phyloP scores from a whole-genome alignment of 2,888 invertebrate species.

The Nomada hirtipes region DNA sequence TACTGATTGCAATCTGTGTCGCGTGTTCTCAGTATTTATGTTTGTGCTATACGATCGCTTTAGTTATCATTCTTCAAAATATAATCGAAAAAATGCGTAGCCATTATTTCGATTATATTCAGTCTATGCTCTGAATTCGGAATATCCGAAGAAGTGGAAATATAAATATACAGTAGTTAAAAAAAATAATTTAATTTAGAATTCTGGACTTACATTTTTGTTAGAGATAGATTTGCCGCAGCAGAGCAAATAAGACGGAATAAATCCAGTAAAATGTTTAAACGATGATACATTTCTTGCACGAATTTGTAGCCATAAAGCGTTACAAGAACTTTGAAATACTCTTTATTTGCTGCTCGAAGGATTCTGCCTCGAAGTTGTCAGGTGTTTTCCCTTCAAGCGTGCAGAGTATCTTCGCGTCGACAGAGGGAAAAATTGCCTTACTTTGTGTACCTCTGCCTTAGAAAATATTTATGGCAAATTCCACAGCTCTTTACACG shows the following conservation, averaged over 20 bases:
- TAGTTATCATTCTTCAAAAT: not conserved
- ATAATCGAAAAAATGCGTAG: not conserved
- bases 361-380: not conserved
- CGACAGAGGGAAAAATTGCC: slow-evolving; percentile 5
- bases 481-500: not conserved
- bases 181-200: too few species aligned
- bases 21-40: not conserved
- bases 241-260: too few species aligned
- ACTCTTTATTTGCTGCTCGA: not conserved
- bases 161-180: too few species aligned
- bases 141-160: too few species aligned
- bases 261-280: too few species aligned
- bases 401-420: not conserved
- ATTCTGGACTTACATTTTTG: too few species aligned
- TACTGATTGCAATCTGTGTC: not conserved
- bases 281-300: too few species aligned
- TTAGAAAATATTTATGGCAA: not conserved
- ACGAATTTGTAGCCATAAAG: not conserved
- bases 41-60: not conserved
- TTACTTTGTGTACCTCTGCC: not conserved
- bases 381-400: not conserved
- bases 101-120: not conserved
- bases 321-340: not conserved
- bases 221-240: too few species aligned
- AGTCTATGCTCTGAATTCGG: too few species aligned